phyloP scores from a whole-genome alignment of 2,888 invertebrate species.

The Hydrotaea diabolus region DNA sequence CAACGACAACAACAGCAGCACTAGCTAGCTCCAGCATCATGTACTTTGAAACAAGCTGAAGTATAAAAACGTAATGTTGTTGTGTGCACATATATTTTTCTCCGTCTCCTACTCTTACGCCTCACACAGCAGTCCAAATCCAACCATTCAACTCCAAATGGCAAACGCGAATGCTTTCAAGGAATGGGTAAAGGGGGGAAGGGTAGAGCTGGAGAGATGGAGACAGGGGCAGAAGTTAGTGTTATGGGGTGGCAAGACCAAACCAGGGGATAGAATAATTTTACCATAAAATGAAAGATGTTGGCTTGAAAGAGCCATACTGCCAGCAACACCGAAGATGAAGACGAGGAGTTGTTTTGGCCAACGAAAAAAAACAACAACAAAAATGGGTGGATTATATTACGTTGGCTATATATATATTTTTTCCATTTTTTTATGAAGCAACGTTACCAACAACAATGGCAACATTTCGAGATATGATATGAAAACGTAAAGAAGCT shows the following conservation, averaged over 20 bases:
- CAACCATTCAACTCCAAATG: slow-evolving; percentile 52
- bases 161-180: too few species aligned
- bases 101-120: slow-evolving; percentile 25
- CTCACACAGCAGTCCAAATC: slow-evolving; percentile 41
- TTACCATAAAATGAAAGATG: slow-evolving; percentile 45
- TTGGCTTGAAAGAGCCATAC: not conserved
- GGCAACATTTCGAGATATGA: slow-evolving; percentile 55
- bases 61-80: slow-evolving; percentile 46
- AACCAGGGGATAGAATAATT: slow-evolving; percentile 33
- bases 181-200: not conserved
- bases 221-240: not conserved
- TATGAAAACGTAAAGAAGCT: slow-evolving; percentile 70
- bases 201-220: not conserved
- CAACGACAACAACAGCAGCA: not conserved
- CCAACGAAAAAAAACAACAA: too few species aligned
- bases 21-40: too few species aligned
- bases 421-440: slow-evolving; percentile 21
- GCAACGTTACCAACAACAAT: slow-evolving; percentile 27
- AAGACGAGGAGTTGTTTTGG: slow-evolving; percentile 58
- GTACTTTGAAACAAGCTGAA: not conserved
- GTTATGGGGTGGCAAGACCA: slow-evolving; percentile 25
- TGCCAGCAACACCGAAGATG: slow-evolving; percentile 49
- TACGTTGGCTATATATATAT: too few species aligned
- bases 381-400: slow-evolving; percentile 66
- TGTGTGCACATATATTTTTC: slow-evolving; percentile 38